Percentiles rank a stretch among this genome's conserved stretches.
Evolutionary conservation across 2,888 invertebrate species (phyloP).

Genomic region (Cantharis rufa): DNA sequence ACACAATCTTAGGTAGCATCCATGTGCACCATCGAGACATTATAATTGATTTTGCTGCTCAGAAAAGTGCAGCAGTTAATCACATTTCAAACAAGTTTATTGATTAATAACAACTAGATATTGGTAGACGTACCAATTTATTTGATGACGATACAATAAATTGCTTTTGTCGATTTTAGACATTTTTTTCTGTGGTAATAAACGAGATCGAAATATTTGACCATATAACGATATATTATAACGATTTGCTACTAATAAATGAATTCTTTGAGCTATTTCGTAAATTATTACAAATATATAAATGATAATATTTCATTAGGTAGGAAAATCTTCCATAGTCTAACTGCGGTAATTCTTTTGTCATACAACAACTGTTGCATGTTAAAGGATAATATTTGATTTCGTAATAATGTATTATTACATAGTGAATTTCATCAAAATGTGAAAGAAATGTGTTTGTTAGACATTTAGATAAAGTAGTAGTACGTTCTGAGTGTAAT

Average conservation of each 20-base stretch:
- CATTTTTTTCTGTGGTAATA: not conserved
- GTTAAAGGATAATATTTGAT: not conserved
- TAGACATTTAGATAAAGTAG: not conserved
- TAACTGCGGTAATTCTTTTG: not conserved
- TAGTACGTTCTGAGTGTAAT: not conserved
- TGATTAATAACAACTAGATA: conserved; percentile 5
- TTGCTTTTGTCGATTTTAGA: not conserved
- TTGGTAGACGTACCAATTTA: not conserved
- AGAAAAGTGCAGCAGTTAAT: not conserved
- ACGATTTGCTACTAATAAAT: not conserved
- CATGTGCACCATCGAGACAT: not conserved
- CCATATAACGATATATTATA: not conserved
- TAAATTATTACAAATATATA: not conserved
- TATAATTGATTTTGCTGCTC: not conserved
- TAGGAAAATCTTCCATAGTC: not conserved
- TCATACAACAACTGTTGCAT: not conserved
- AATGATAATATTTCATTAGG: not conserved
- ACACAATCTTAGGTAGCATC: not conserved
- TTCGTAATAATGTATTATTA: not conserved
- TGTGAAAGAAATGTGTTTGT: not conserved
- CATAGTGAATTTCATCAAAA: not conserved
- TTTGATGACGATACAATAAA: not conserved
- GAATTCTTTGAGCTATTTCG: not conserved
- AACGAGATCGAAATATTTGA: not conserved
- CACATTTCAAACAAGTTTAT: not conserved